A percentile compares a stretch with the other conserved stretches of the same genome.
These are phyloP conservation scores for Hydrotaea diabolus DNA, from an alignment of 2,888 invertebrate genomes.

Conservation along the genomic window DNA sequence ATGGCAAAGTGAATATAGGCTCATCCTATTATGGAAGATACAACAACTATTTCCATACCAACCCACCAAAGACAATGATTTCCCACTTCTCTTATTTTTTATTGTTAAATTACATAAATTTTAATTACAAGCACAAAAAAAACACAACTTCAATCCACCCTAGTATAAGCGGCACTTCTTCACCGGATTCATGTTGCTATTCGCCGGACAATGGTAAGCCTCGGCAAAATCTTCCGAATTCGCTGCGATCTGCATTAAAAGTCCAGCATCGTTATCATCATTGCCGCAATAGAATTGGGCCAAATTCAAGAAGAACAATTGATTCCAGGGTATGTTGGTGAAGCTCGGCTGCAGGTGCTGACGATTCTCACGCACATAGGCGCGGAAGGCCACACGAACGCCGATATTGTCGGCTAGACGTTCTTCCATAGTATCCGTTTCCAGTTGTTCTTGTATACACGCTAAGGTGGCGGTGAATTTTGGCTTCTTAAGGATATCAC, in stretches of 20 bases:
- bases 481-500: conserved; percentile 69
- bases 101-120: too few species aligned
- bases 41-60: too few species aligned
- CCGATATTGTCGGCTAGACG: conserved; percentile 74
- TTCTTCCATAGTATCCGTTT: conserved; percentile 70
- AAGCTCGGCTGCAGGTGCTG: neutral
- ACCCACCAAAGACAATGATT: too few species aligned
- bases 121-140: too few species aligned
- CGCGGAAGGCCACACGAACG: conserved; percentile 72
- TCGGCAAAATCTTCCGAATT: conserved; percentile 74
- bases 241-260: conserved; percentile 73
- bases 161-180: conserved; percentile 70
- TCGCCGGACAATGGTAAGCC: conserved; percentile 71
- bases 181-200: conserved; percentile 71
- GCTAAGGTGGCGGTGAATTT: conserved; percentile 46
- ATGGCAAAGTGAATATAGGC: too few species aligned
- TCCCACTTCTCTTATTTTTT: too few species aligned
- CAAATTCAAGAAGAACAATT: conserved; percentile 74
- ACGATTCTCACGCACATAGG: conserved; percentile 38
- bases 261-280: conserved; percentile 70
- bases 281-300: conserved; percentile 76
- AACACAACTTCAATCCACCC: neutral
- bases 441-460: conserved; percentile 65
- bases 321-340: conserved; percentile 60
- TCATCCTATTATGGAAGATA: too few species aligned